Evolutionary conservation across 1,140 invertebrate species (phyloP).

Genomic region (Protaetia brevitarsis): DNA sequence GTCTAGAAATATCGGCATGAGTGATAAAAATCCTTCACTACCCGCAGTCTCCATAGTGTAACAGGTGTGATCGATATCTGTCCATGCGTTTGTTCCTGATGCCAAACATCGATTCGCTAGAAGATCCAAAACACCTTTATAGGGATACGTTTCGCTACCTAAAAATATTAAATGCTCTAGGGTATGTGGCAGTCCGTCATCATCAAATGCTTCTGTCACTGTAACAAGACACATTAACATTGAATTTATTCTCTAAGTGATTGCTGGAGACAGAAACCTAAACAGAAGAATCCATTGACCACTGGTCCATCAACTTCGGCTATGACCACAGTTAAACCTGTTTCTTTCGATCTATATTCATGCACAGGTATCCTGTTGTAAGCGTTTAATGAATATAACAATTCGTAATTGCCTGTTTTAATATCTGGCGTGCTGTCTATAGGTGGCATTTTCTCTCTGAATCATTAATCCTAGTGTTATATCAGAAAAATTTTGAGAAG

Average conservation of each 20-base stretch:
- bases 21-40: conserved; percentile 79
- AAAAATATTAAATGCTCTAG: conserved; percentile 90
- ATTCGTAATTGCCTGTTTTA: conserved; percentile 56
- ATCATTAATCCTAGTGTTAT: too few species aligned
- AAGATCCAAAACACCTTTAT: conserved; percentile 84
- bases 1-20: conserved; percentile 87
- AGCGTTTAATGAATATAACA: conserved; percentile 61
- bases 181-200: conserved; percentile 90
- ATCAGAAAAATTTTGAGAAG: too few species aligned
- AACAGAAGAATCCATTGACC: conserved; percentile 80
- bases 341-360: conserved; percentile 76
- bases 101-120: conserved; percentile 85
- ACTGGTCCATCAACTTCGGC: conserved; percentile 83
- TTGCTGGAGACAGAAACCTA: conserved; percentile 60
- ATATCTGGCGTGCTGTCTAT: conserved; percentile 52
- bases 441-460: conserved; percentile 54
- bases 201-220: conserved; percentile 88
- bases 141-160: conserved; percentile 87
- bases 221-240: conserved; percentile 34
- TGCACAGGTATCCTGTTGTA: conserved; percentile 72
- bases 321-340: conserved; percentile 75
- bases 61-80: conserved; percentile 81
- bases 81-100: conserved; percentile 86
- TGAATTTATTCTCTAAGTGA: not conserved
- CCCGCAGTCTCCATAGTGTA: conserved; percentile 88